These are phyloP conservation scores for Margaritifera margaritifera DNA, from an alignment of 2,888 invertebrate genomes.

Conservation along the genomic window DNA sequence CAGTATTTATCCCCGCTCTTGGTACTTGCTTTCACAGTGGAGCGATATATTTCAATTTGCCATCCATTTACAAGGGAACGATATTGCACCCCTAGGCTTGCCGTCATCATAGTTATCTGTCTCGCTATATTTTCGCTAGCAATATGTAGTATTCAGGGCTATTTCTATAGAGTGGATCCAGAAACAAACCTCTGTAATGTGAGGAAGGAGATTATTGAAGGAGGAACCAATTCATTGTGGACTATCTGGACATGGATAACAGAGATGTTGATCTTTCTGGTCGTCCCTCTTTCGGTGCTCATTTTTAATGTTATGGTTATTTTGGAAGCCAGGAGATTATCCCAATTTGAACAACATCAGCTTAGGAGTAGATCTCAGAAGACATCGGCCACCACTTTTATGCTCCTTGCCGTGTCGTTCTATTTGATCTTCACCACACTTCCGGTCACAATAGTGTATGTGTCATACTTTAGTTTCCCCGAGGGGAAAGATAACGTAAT, in stretches of 20 bases:
- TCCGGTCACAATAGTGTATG: conserved; percentile 66
- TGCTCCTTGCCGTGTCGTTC: conserved; percentile 70
- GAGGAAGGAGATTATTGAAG: conserved; percentile 43
- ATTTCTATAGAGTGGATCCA: conserved; percentile 62
- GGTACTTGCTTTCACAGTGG: conserved; percentile 71
- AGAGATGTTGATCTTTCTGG: conserved; percentile 67
- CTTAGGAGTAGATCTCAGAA: conserved; percentile 47
- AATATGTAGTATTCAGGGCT: conserved; percentile 66
- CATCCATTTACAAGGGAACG: conserved; percentile 70
- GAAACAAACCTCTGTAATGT: conserved; percentile 49
- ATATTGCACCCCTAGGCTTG: conserved; percentile 64
- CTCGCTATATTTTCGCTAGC: conserved; percentile 56
- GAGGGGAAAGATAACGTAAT: conserved; percentile 36
- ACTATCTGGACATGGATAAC: conserved; percentile 68
- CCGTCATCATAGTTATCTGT: conserved; percentile 59
- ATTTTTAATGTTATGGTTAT: conserved; percentile 71
- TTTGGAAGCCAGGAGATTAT: conserved; percentile 59
- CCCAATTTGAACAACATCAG: conserved; percentile 48
- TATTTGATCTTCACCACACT: conserved; percentile 69
- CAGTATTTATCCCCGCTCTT: conserved; percentile 70
- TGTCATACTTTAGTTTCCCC: conserved; percentile 55
- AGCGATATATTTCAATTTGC: conserved; percentile 71
- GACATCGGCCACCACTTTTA: conserved; percentile 69
- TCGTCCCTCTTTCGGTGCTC: conserved; percentile 69
- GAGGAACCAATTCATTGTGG: conserved; percentile 59